A percentile compares a stretch with the other conserved stretches of the same genome.
Evolutionary conservation across 1,140 invertebrate genomes (phyloP).

Genomic region (Bilobella aurantiaca): DNA sequence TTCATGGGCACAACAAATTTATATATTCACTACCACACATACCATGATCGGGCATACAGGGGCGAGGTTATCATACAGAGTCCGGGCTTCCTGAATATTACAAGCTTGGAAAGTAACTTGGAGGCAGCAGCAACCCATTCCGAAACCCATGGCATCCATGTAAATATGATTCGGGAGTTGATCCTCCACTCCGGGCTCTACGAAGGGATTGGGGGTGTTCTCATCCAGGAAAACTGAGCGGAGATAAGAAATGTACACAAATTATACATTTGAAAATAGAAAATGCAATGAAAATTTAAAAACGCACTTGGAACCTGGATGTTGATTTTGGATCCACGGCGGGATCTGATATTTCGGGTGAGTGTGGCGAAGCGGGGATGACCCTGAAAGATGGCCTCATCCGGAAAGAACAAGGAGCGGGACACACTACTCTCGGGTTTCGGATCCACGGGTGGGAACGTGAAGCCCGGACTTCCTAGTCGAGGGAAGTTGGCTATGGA

Average conservation of each 20-base stretch:
- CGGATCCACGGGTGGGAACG: conserved; percentile 61
- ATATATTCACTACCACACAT: too few relatives aligned
- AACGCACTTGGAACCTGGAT: conserved; percentile 85
- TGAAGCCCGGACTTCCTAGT: conserved; percentile 79
- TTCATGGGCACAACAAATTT: conserved; percentile 31
- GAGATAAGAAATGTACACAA: neutral
- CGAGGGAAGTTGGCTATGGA: conserved; percentile 86
- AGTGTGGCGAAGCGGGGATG: conserved; percentile 95
- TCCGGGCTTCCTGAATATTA: conserved; percentile 89
- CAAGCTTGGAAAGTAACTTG: conserved; percentile 95
- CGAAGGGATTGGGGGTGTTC: conserved; percentile 61
- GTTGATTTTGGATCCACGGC: conserved; percentile 86
- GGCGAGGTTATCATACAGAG: conserved; percentile 93
- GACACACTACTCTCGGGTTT: conserved; percentile 60
- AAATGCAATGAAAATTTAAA: neutral
- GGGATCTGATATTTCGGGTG: conserved; percentile 79
- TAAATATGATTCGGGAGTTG: conserved; percentile 72
- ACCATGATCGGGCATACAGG: conserved; percentile 96
- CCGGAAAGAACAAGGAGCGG: conserved; percentile 85
- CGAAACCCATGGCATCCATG: conserved; percentile 98
- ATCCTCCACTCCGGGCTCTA: conserved; percentile 49
- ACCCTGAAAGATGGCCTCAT: conserved; percentile 81
- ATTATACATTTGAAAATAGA: conserved; percentile 4
- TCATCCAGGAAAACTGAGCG: conserved; percentile 74
- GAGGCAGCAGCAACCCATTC: conserved; percentile 97